A percentile compares a stretch with the other conserved stretches of the same genome.
These are phyloP conservation scores for Stigmatopora argus DNA, from an alignment of 2,113 vertebrate genomes.

Conservation along the genomic window DNA sequence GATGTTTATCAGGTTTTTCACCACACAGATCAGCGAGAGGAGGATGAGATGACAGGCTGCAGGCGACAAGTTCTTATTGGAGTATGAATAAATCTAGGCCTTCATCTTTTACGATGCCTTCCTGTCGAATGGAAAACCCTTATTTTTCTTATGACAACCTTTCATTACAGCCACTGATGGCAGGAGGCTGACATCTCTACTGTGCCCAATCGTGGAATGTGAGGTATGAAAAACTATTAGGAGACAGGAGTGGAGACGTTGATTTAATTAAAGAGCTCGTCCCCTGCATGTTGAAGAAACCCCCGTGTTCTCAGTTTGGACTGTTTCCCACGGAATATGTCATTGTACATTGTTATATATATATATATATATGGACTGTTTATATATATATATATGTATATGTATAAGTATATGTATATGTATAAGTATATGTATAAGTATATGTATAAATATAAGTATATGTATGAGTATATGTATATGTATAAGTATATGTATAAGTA, in stretches of 20 bases:
- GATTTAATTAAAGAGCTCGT: background rate
- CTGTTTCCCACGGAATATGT: background rate
- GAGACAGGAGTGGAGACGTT: background rate
- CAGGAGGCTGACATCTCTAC: background rate
- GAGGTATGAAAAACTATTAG: conserved; percentile 1
- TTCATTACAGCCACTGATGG: conserved; percentile 5
- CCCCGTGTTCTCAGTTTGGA: background rate
- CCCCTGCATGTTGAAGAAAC: background rate
- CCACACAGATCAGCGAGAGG: conserved; percentile 3
- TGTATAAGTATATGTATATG: too few relatives aligned
- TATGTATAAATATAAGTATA: too few relatives aligned
- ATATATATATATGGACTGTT: too few relatives aligned
- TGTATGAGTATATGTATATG: too few relatives aligned
- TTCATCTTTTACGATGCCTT: conserved; percentile 10
- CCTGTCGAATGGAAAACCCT: conserved; percentile 6
- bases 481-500: too few relatives aligned
- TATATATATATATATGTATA: too few relatives aligned
- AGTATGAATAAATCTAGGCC: conserved; percentile 4
- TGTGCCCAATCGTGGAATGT: background rate
- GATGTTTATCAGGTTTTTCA: conserved; percentile 8
- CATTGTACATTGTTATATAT: background rate
- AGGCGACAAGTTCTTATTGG: conserved; percentile 8
- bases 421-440: too few relatives aligned
- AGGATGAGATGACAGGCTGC: conserved; percentile 9
- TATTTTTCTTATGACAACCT: conserved; percentile 6